Conservation (phyloP, 2,113 vertebrate species). For the Cololabis saira region DNA sequence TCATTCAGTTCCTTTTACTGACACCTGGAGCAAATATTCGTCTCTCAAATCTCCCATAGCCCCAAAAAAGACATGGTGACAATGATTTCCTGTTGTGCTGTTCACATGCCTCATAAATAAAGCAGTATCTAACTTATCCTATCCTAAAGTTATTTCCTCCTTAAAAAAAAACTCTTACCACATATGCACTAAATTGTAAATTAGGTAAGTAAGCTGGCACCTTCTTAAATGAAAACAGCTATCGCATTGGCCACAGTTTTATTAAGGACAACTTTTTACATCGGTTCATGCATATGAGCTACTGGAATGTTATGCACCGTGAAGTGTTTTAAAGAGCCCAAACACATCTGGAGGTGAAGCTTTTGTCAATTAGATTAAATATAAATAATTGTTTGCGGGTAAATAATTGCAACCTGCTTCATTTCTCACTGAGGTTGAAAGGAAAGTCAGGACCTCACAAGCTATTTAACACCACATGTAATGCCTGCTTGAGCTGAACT, state of each 20-base stretch:
- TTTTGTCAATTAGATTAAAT: slow-evolving; percentile 55
- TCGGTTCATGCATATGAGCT: slow-evolving; percentile 13
- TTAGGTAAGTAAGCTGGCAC: slow-evolving; percentile 7
- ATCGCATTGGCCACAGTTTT: slow-evolving; percentile 33
- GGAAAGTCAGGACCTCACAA: slow-evolving; percentile 54
- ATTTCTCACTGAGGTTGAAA: slow-evolving; percentile 45
- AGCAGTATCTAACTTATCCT: slow-evolving; percentile 7
- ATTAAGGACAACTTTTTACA: slow-evolving; percentile 15
- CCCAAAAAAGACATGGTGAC: too few species aligned
- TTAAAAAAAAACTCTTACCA: slow-evolving; percentile 40
- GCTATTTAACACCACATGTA: slow-evolving; percentile 56
- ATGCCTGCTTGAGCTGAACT: slow-evolving; percentile 50
- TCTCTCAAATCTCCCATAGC: too few species aligned
- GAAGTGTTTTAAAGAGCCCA: slow-evolving; percentile 31
- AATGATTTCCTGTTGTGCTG: not conserved
- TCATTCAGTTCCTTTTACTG: too few species aligned
- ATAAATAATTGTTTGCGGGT: slow-evolving; percentile 60
- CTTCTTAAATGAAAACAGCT: slow-evolving; percentile 31
- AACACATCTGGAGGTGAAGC: slow-evolving; percentile 47
- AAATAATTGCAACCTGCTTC: slow-evolving; percentile 51
- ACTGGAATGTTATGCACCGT: slow-evolving; percentile 36
- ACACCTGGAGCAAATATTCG: too few species aligned
- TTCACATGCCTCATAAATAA: slow-evolving; percentile 41
- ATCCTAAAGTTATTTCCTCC: slow-evolving; percentile 37
- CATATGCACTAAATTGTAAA: slow-evolving; percentile 38